Evolutionary conservation across 2,888 invertebrate species (phyloP), one percentile per base, ranked within the genome.

Genomic region (Cynaeus angustus): DNA sequence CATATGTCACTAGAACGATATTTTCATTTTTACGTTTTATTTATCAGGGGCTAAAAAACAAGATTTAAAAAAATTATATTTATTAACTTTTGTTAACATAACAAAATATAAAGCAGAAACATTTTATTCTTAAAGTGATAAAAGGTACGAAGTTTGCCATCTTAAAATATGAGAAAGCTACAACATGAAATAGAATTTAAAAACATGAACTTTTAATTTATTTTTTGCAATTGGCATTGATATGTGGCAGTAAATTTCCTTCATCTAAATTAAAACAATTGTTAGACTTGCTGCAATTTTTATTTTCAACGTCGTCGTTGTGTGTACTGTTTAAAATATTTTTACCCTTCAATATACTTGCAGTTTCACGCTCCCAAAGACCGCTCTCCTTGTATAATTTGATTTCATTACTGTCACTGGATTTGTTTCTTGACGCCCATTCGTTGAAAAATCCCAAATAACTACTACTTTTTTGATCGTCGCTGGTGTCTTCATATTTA

Each of bases 341-440:
- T 78, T 80, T 81, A 70, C 81, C 81, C 72, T 79, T 81, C 14
- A 85, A 74, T 62, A 89, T 88, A 82, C 88, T 89, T 74, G 87
- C 87, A 38, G 88, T 89, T 78, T 88, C 87, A 59, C 86, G 85
- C 81, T 89, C 88, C 88, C 88, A 89, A 71, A 86, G 85, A 37
- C 62, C 21, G 21, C 14, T 21, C 45, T 53, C 56, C 26, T 43
- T 45, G 14, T 50, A 14, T 1, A 13, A 12, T 46, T 14, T 28
- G 28, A 28, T 28, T 50, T 50, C 48, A n/a, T 55, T 38, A 21
- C 45, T 26, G 14, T 33, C 46, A n/a, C 13, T 28, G 28, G 48
- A 56, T 59, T 66, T 37, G 50, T 74, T 76, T 59, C 74, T 76
- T 8, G 75, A 64, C 12, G 76, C 74, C 76, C 77, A 78, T 38